Evolutionary conservation across 2,113 vertebrate genomes (phyloP).

Genomic region (Spheniscus mendiculus): DNA sequence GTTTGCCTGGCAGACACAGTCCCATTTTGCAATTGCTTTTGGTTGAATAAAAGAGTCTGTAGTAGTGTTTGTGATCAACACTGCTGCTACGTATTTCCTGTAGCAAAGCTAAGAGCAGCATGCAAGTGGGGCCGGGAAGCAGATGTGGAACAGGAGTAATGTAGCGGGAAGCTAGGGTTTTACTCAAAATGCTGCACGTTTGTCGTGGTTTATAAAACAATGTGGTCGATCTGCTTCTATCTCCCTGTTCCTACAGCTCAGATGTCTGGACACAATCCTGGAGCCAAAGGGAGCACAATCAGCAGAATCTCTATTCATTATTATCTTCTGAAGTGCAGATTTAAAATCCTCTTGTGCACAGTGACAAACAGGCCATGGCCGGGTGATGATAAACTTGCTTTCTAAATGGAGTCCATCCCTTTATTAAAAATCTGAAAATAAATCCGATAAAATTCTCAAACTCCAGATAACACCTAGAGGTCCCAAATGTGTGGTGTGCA

Average conservation of each 20-base stretch:
- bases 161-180: not conserved
- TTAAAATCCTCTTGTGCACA: constrained; percentile 45
- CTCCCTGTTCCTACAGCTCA: not conserved
- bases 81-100: not conserved
- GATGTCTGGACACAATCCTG: not conserved
- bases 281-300: not conserved
- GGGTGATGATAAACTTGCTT: not conserved
- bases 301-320: constrained; percentile 30
- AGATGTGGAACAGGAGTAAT: not conserved
- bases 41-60: not conserved
- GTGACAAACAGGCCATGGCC: not conserved
- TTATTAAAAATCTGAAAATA: constrained; percentile 42
- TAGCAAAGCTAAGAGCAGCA: not conserved
- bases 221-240: not conserved
- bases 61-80: not conserved
- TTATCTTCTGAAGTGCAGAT: constrained; percentile 68
- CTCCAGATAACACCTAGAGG: not conserved
- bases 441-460: not conserved
- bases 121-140: not conserved
- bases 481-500: constrained; percentile 1
- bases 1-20: not conserved
- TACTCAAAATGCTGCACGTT: not conserved
- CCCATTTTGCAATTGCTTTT: not conserved
- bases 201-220: not conserved
- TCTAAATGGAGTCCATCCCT: not conserved